phyloP scores from a whole-genome alignment of 2,888 invertebrate genomes.

The Odontothrips loti region DNA sequence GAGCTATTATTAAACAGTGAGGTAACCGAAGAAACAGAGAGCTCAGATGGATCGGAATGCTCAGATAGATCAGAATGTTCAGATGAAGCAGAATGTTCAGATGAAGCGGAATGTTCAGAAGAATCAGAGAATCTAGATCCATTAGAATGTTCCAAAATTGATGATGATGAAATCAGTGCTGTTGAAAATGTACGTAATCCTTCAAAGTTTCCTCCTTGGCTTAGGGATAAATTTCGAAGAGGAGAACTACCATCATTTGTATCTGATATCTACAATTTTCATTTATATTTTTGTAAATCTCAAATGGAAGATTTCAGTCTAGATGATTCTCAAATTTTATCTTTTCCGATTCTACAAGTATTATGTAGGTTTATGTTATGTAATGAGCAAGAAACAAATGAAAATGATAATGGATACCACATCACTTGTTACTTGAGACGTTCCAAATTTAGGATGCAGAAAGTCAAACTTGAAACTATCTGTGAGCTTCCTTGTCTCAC shows the following conservation, averaged over 20 bases:
- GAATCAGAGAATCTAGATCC: constrained; percentile 21
- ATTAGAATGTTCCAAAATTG: too few relatives aligned
- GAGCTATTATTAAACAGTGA: too few relatives aligned
- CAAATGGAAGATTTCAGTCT: constrained; percentile 67
- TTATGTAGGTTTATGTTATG: constrained; percentile 51
- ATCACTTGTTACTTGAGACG: not conserved
- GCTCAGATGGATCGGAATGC: too few relatives aligned
- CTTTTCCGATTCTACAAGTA: constrained; percentile 58
- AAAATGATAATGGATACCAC: constrained; percentile 33
- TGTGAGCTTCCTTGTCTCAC: not conserved
- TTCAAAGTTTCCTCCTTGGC: constrained; percentile 57
- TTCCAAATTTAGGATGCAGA: not conserved
- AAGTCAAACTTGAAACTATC: constrained; percentile 26
- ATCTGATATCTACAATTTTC: constrained; percentile 63
- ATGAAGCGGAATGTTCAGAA: not conserved
- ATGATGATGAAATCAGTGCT: not conserved
- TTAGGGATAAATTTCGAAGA: constrained; percentile 57
- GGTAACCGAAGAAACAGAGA: too few relatives aligned
- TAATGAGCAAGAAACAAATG: constrained; percentile 34
- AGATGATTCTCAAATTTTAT: constrained; percentile 56
- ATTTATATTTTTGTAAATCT: constrained; percentile 61
- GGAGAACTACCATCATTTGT: constrained; percentile 62
- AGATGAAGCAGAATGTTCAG: not conserved
- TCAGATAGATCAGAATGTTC: too few relatives aligned
- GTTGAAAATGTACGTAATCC: not conserved